Percentiles rank a stretch among this genome's conserved stretches.
These are phyloP conservation scores for Colostygia pectinataria DNA, from an alignment of 2,888 invertebrate genomes.

Conservation along the genomic window DNA sequence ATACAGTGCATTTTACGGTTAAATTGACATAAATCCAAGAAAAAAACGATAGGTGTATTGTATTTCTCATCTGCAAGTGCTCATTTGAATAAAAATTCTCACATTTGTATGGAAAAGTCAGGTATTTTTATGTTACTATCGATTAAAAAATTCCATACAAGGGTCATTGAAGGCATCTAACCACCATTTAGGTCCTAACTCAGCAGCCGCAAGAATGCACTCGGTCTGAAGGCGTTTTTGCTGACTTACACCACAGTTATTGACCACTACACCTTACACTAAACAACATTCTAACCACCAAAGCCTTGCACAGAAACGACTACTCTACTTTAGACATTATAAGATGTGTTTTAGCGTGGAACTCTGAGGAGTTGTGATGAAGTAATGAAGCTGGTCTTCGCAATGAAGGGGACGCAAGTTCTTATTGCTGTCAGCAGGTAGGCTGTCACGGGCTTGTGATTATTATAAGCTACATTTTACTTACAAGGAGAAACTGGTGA, in stretches of 20 bases:
- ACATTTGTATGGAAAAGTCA: slow-evolving; percentile 6
- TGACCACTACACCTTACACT: slow-evolving; percentile 50
- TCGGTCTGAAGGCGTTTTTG: slow-evolving; percentile 72
- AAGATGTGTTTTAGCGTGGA: slow-evolving; percentile 25
- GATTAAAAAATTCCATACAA: slow-evolving; percentile 28
- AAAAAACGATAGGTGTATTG: too few species aligned
- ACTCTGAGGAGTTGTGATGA: slow-evolving; percentile 5
- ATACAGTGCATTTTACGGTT: too few species aligned
- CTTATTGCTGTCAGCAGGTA: slow-evolving; percentile 35
- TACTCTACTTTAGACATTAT: not conserved
- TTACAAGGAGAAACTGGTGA: slow-evolving; percentile 2
- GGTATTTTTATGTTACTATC: slow-evolving; percentile 13
- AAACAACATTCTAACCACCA: slow-evolving; percentile 25
- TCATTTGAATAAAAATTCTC: not conserved
- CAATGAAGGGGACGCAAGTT: slow-evolving; percentile 34
- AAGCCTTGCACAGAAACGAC: not conserved
- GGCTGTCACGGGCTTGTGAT: slow-evolving; percentile 26
- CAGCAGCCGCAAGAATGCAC: slow-evolving; percentile 64
- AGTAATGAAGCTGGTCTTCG: slow-evolving; percentile 17
- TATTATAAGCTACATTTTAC: slow-evolving; percentile 23
- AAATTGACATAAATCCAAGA: too few species aligned
- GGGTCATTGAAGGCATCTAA: slow-evolving; percentile 44
- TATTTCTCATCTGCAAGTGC: too few species aligned
- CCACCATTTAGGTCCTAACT: slow-evolving; percentile 59
- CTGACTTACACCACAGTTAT: slow-evolving; percentile 61